Base-by-base conservation (phyloP, 2,113 vertebrate genomes). In the Neoarius graeffei region DNA sequence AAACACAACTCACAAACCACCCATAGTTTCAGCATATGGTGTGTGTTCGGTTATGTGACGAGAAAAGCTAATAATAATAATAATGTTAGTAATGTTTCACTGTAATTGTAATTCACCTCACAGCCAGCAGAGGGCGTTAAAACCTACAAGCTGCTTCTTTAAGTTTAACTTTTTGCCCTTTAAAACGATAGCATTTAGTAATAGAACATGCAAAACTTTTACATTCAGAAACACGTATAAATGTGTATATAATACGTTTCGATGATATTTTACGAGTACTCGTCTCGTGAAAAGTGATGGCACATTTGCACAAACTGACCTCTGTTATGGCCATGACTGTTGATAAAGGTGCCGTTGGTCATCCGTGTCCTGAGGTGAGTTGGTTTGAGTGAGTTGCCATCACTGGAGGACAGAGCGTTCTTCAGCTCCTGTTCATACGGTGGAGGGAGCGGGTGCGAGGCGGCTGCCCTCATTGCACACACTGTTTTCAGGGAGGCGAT, bases 391-490 rank as follows among this genome's bases (percentile, higher is more conserved):
- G 86, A 81, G 89, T 52, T 82, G 77, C n/a, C 76, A 50, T 67
- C 20, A 56, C 82, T 50, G 83, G 56, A 62, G 83, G 85, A 85
- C 48, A 87, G n/a, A 50, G 87, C 91, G 59, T 77, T 85, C 84
- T 67, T 88, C 69, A 88, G 87, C 1, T 90, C 88, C 3, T 79
- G 67, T 19, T 88, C 88, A 17, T 81, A 57, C 64, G 85, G 89
- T 57, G 83, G 79, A 14, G 71, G 66, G 20, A 82, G 89, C 54
- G 87, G 19, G 62, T 84, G 83, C 9, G 77, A 52, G 56, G 79
- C 83, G 5, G 84, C 80, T 6, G 89, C 80, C 91, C 42, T 92
- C 90, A 93, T 91, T 62, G 86, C 79, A 89, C 81, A 76, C 83
- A 85, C 62, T 64, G 88, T 76, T 88, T 82, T 89, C 27, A 91